Conservation (phyloP, 1,140 invertebrate species). For the Zaprionus kolodkinae region DNA sequence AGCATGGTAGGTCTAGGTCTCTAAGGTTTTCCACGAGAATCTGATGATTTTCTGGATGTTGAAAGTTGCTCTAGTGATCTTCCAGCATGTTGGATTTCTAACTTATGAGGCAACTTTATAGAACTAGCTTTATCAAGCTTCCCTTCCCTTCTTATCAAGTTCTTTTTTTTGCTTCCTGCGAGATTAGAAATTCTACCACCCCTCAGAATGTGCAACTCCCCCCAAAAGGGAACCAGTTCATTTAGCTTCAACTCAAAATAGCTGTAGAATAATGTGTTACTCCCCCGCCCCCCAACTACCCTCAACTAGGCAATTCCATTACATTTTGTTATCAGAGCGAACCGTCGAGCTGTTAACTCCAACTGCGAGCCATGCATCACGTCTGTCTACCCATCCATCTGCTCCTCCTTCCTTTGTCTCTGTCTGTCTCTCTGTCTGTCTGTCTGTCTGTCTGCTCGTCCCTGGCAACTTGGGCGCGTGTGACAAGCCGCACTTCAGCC, state of each 20-base stretch:
- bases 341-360: constrained; percentile 1
- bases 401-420: constrained; percentile 18
- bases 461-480: constrained; percentile 2
- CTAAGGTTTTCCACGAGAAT: too few species aligned
- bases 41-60: too few species aligned
- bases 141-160: not conserved
- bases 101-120: too few species aligned
- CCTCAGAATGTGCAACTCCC: not conserved
- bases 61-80: too few species aligned
- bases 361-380: not conserved
- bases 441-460: not conserved
- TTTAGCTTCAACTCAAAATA: not conserved
- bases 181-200: not conserved
- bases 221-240: not conserved
- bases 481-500: constrained; percentile 8
- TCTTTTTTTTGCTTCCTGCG: not conserved
- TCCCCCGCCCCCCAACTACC: not conserved
- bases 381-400: not conserved
- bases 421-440: not conserved
- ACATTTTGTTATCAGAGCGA: constrained; percentile 9
- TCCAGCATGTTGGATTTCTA: too few species aligned
- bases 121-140: not conserved
- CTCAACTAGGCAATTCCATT: constrained; percentile 13
- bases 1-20: too few species aligned
- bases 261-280: not conserved